Percentiles rank a stretch among this genome's conserved stretches.
These are phyloP conservation scores for Drosophila antonietae DNA, from an alignment of 2,888 invertebrate genomes.

Conservation along the genomic window DNA sequence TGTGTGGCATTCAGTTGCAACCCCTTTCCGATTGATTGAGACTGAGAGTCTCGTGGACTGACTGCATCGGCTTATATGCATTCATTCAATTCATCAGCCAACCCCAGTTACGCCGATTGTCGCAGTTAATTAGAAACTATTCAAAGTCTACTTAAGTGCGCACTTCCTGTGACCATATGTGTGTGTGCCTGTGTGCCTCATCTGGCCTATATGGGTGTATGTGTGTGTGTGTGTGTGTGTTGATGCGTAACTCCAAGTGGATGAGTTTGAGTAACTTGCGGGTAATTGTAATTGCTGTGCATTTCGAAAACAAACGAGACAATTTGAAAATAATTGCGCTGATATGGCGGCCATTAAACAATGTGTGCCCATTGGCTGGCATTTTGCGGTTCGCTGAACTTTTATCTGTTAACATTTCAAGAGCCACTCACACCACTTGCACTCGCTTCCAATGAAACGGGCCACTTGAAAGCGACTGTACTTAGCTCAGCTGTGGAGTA, in stretches of 20 bases:
- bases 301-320: conserved; percentile 73
- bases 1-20: conserved; percentile 3
- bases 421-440: conserved; percentile 40
- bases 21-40: conserved; percentile 20
- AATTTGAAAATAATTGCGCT: conserved; percentile 77
- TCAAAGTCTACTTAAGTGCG: conserved; percentile 78
- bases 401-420: conserved; percentile 66
- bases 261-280: conserved; percentile 57
- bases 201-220: conserved; percentile 26
- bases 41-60: not conserved
- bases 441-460: not conserved
- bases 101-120: conserved; percentile 72
- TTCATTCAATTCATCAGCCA: conserved; percentile 39
- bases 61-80: conserved; percentile 28
- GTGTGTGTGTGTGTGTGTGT: conserved; percentile 67
- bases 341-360: conserved; percentile 72
- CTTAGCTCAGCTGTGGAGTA: not conserved
- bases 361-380: conserved; percentile 63
- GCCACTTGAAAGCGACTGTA: conserved; percentile 40
- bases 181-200: conserved; percentile 26
- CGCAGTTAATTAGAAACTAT: conserved; percentile 76
- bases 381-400: conserved; percentile 75
- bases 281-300: conserved; percentile 72
- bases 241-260: conserved; percentile 69
- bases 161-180: conserved; percentile 60